Percentiles rank a stretch among this genome's conserved stretches.
phyloP scores from a whole-genome alignment of 2,888 invertebrate species.

The Mesoligia furuncula region DNA sequence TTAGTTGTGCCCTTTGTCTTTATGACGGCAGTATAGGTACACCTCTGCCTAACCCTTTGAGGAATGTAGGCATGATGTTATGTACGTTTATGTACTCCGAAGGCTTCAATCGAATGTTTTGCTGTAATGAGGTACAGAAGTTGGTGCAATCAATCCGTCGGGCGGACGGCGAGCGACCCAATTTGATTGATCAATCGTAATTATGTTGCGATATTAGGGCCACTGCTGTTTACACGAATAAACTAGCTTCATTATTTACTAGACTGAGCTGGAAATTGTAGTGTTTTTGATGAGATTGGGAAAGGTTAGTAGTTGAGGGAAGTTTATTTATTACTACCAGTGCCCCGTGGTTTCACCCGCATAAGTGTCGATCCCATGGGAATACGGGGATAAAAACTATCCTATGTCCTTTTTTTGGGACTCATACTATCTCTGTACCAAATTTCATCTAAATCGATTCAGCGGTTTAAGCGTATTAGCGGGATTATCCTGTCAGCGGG shows the following conservation, averaged over 20 bases:
- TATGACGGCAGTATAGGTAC: not conserved
- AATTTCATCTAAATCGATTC: no score
- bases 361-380: no score
- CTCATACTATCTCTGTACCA: no score
- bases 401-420: no score
- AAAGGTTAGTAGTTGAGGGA: not conserved
- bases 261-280: not conserved
- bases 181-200: slow-evolving; percentile 46
- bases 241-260: not conserved
- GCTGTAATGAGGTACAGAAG: not conserved
- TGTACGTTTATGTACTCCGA: not conserved
- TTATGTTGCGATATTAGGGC: slow-evolving; percentile 33
- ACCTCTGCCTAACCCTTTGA: not conserved
- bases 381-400: no score
- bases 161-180: slow-evolving; percentile 40
- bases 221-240: slow-evolving; percentile 10
- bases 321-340: no score
- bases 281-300: not conserved
- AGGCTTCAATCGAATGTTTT: slow-evolving; percentile 5
- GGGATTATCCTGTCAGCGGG: no score
- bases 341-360: no score
- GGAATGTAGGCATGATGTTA: not conserved
- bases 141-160: slow-evolving; percentile 29
- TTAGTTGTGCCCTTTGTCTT: no score
- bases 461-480: no score